Evolutionary conservation across 35 echinoderm and acorn worm genomes (phyloP), one percentile per base, ranked within the genome.

Genomic region (Apostichopus californicus): DNA sequence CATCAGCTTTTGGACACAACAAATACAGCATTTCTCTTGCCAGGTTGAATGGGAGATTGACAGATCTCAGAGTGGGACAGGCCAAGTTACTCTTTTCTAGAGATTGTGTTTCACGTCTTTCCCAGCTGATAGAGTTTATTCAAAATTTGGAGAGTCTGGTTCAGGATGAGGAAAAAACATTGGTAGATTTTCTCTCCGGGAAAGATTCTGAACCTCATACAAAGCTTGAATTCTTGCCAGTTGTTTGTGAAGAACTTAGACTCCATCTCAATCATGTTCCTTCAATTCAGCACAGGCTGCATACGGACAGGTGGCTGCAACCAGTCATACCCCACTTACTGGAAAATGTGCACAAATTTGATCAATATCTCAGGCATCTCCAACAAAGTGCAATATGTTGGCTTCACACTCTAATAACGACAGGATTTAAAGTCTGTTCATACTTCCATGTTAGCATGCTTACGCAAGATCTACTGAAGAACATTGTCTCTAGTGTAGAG

Each of bases 1-100:
- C 95, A 15, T 97, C 95, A 2, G 95, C 95, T n/a, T 97, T 97
- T 71, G 87, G 91, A 11, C 95, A 97, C 91, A 97, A 97, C 79
- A 97, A 97, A 70, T 93, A 97, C 91, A 97, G 95, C 86, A 94
- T 97, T 6, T 77, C 93, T 23, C 79, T 97, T 77, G 95, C 95
- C 23, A 77, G 94, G 10, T 82, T 92, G n/a, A 93, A 97, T 56
- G 80, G 93, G 0, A 81, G 77, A 26, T 90, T 97, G n/a, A 86
- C 82, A 14, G 66, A 78, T 61, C 78, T 94, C 25, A 88, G 92
- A 65, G 87, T 94, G 26, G 90, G 86, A 13, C 92, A 94, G 21
- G 93, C 95, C 8, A 90, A 81, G 17, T 57, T 97, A 14, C 81
- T 92, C n/a, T 92, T 96, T 55, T 70, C 71, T 8, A 87, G 95